Percentiles rank a stretch among this genome's conserved stretches.
Evolutionary conservation across 2,888 invertebrate genomes (phyloP).

Genomic region (Thera britannica): DNA sequence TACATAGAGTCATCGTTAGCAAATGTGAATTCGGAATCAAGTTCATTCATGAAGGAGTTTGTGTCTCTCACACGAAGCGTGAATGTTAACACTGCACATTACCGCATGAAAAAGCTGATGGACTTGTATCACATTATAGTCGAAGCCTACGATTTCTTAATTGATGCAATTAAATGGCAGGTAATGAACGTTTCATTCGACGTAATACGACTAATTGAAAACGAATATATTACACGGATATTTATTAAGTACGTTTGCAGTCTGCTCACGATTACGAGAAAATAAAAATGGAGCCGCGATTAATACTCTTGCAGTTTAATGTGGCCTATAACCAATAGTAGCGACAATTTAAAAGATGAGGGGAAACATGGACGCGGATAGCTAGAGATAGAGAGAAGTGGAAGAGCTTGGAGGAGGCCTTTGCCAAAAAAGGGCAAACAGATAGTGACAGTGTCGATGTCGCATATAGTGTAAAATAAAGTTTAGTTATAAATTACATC

Average conservation of each 20-base stretch:
- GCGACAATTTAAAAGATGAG: too few species aligned
- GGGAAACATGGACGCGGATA: too few species aligned
- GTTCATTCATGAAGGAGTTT: slow-evolving; percentile 47
- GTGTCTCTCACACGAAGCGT: slow-evolving; percentile 44
- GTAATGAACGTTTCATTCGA: slow-evolving; percentile 43
- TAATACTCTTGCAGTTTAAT: too few species aligned
- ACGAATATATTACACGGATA: background rate
- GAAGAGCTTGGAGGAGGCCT: too few species aligned
- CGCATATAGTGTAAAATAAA: too few species aligned
- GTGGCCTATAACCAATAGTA: too few species aligned
- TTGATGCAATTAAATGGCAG: slow-evolving; percentile 71
- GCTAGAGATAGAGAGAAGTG: too few species aligned
- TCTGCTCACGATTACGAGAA: background rate
- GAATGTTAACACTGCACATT: slow-evolving; percentile 36
- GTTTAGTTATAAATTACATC: too few species aligned
- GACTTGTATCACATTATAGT: slow-evolving; percentile 62
- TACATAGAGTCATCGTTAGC: slow-evolving; percentile 57
- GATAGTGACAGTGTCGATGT: too few species aligned
- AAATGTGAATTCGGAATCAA: slow-evolving; percentile 39
- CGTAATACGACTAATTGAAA: background rate
- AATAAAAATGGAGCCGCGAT: too few species aligned
- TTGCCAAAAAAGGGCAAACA: too few species aligned
- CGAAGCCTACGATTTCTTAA: slow-evolving; percentile 59
- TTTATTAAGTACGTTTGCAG: background rate
- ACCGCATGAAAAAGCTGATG: slow-evolving; percentile 60